Evolutionary conservation across 2,797 vertebrate species (phyloP), one percentile per base, ranked within the genome.

Genomic region (Hemibagrus guttatus): DNA sequence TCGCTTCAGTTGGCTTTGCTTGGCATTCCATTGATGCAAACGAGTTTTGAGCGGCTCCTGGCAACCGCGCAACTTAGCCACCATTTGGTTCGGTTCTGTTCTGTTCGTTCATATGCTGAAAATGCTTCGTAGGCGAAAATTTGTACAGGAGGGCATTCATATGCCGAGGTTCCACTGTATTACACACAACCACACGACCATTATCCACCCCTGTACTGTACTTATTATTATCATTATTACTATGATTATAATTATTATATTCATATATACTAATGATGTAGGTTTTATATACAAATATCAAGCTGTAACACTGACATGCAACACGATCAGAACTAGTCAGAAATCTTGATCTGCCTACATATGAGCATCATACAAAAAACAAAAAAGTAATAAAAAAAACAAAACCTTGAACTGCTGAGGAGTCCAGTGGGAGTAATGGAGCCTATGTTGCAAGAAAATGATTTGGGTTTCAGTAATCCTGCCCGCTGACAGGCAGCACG

Each of bases 401-500:
- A 28, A 64, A 58, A 9, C 4, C 9, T 16, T 64, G 35, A 17
- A 52, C 68, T 75, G 58, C 61, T 72, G 75, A 54, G 75, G 42
- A 72, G 75, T 74, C 81, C 42, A 80, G 66, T 54, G 82, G 66
- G 86, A 68, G 31, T 82, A 56, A 26, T 76, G 9, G 71, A 88
- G 87, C 52, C 84, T 83, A 84, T 64, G 31, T 56, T 81, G 31
- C 42, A 83, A 54, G 69, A 82, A 72, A 82, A 81, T 66, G 84
- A 85, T 85, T 85, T 61, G 11, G 59, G 79, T 88, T 81, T 81
- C 71, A 85, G 78, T 76, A 85, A 85, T 85, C 54, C 80, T 78
- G 72, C n/a, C 49, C 52, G n/a, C 64, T 83, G 78, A 46, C 68
- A 90, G 90, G 91, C 84, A 81, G 92, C 92, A 92, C 88, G 85